Evolutionary conservation across 2,113 vertebrate genomes (phyloP), one percentile per base, ranked within the genome.

Genomic region (Megaceryle maxima): DNA sequence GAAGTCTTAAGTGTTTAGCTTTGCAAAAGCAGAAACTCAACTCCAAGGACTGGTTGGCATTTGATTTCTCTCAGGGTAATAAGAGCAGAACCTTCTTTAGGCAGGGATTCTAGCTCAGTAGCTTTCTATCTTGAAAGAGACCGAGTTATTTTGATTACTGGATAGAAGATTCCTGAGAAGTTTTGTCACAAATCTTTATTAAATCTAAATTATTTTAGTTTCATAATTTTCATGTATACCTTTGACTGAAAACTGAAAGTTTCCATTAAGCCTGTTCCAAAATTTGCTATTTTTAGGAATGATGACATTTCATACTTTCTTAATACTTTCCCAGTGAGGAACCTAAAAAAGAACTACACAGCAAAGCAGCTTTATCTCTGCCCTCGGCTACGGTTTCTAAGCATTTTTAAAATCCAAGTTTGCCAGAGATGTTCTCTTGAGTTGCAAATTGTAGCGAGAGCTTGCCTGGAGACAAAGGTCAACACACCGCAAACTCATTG

Each of bases 331-430:
- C 20, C 20, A 68, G 1, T 41, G 18, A 86, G 29, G 21, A 87
- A 76, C 16, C 25, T 73, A n/a, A 83, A 83, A 83, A 83, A 87
- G 29, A 68, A 56, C 48, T 35, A 41, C 13, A 21, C 29, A 92
- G 79, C 21, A 90, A 92, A 90, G 73, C 69, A 92, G 69, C 69
- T 96, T 94, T 93, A 91, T 84, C 86, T 88, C 3, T 7, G 88
- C 90, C 91, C 56, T 87, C 0, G 13, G 92, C 88, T 95, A 93
- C 35, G 69, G 33, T 82, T 96, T 69, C 70, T 87, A 84, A 94
- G 43, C 31, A 69, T 68, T 87, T 88, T 92, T 41, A 77, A 88
- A 94, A 11, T 50, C 48, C 68, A 74, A 24, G 55, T 59, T 64
- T 83, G 60, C 56, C 68, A 92, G 72, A 69, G 48, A 78, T 13